Evolutionary conservation across 2,888 invertebrate species (phyloP), one percentile per base, ranked within the genome.

Genomic region (Dolichomitus sp.): DNA sequence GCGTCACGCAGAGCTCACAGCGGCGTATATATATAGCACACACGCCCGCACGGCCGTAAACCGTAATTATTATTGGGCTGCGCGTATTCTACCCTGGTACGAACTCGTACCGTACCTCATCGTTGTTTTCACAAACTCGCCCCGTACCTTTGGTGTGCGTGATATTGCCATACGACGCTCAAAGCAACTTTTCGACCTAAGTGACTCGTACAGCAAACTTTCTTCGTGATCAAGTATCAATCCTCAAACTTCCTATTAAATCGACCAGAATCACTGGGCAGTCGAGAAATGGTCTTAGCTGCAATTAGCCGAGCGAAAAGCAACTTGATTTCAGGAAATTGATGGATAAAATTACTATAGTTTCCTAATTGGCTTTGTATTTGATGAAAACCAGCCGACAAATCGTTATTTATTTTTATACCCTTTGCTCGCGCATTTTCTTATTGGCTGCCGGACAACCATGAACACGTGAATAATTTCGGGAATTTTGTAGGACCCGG

Each of bases 51-150:
- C 75, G 76, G 79, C 72, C 84, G 80, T 83, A 83, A 82, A 86
- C 70, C 80, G 73, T 85, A 85, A 86, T 86, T 86, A 86, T 86
- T 86, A 83, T 85, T 69, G 70, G 74, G 69, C 81, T 73, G 81
- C 77, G 81, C 79, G 80, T 80, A 79, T 84, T 59, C 42, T 78
- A 57, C 40, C 80, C 69, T 81, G 85, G 86, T 85, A 85, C 86
- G 70, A 84, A 52, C 74, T 80, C 80, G 85, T 83, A 86, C 85
- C 86, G 57, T 69, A 48, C 19, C 80, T 85, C 72, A 19, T 52
- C 37, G 19, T 37, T 37, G 57, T 69, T 76, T 42, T 59, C 63
- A 59, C 54, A 63, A 69, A 69, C 45, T 52, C 45, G 19, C 11
- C 40, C 50, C 33, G 52, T 70, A 52, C 45, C 42, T 48, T 50